Percentiles rank a stretch among this genome's conserved stretches.
Evolutionary conservation across 1,140 invertebrate genomes (phyloP).

Genomic region (Laupala kohalensis): DNA sequence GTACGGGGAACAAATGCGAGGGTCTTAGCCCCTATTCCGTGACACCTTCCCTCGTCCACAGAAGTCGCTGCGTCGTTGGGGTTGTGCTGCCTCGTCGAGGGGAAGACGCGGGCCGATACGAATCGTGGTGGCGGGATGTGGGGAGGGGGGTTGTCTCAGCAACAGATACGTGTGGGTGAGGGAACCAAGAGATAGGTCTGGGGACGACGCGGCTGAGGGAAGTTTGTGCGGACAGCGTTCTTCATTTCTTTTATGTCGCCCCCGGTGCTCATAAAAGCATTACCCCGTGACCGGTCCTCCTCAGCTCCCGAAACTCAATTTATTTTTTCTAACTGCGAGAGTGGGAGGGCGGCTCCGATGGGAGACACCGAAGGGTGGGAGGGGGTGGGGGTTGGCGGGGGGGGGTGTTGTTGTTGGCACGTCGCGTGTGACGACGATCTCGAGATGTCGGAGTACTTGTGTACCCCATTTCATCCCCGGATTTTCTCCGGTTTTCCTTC

Average conservation of each 20-base stretch:
- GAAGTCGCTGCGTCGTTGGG: not conserved
- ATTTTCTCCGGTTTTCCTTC: too few species aligned
- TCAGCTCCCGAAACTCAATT: slow-evolving; percentile 14
- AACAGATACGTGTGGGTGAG: not conserved
- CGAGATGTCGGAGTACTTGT: too few species aligned
- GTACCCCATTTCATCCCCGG: too few species aligned
- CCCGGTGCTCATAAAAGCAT: slow-evolving; percentile 67
- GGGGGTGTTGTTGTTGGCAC: too few species aligned
- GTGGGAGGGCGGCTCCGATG: not conserved
- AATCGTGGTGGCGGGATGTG: too few species aligned
- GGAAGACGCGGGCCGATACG: not conserved
- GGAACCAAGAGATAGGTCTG: not conserved
- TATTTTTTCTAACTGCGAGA: slow-evolving; percentile 10
- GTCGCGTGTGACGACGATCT: too few species aligned
- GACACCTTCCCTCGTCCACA: not conserved
- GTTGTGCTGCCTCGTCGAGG: not conserved
- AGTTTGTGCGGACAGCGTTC: slow-evolving; percentile 41
- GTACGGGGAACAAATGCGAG: not conserved
- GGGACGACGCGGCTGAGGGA: not conserved
- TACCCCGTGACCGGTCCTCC: slow-evolving; percentile 49
- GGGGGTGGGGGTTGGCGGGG: not conserved
- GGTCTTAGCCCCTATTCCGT: not conserved
- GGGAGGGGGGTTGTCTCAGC: not conserved
- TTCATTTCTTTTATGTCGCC: slow-evolving; percentile 78
- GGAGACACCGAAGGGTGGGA: not conserved